Evolutionary conservation across 2,113 vertebrate genomes (phyloP).

Genomic region (Excalfactoria chinensis): DNA sequence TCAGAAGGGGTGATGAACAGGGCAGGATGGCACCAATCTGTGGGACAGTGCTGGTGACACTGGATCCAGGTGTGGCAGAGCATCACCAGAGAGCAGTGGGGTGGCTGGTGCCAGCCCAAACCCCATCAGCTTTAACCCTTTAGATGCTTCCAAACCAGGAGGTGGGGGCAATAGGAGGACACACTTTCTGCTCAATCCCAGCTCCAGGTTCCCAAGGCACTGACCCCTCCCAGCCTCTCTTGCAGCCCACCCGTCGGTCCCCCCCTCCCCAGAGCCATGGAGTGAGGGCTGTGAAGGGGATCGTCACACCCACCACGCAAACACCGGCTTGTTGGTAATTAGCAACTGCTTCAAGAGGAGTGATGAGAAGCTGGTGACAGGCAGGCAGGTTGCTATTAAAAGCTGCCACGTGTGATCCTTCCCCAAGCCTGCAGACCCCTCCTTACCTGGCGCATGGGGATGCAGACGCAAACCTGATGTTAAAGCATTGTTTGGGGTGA

Average conservation of each 20-base stretch:
- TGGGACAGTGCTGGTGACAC: background rate
- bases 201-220: background rate
- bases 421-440: slow-evolving; percentile 57
- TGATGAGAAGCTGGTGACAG: slow-evolving; percentile 67
- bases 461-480: slow-evolving; percentile 57
- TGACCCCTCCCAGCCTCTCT: background rate
- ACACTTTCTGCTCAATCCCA: background rate
- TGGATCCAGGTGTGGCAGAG: background rate
- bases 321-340: slow-evolving; percentile 57
- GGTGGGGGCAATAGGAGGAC: background rate
- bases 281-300: background rate
- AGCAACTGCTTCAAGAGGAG: slow-evolving; percentile 59
- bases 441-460: slow-evolving; percentile 48
- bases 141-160: background rate
- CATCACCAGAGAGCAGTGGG: background rate
- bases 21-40: background rate
- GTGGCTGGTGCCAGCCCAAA: background rate
- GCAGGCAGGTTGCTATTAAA: slow-evolving; percentile 70
- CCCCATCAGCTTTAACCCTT: background rate
- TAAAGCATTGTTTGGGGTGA: background rate
- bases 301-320: slow-evolving; percentile 30
- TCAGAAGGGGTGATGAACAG: fast-evolving
- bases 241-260: background rate
- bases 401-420: slow-evolving; percentile 69
- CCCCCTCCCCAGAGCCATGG: background rate